A percentile compares a stretch with the other conserved stretches of the same genome.
Evolutionary conservation across 1,140 invertebrate genomes (phyloP).

Genomic region (Meloidogyne chitwoodi): DNA sequence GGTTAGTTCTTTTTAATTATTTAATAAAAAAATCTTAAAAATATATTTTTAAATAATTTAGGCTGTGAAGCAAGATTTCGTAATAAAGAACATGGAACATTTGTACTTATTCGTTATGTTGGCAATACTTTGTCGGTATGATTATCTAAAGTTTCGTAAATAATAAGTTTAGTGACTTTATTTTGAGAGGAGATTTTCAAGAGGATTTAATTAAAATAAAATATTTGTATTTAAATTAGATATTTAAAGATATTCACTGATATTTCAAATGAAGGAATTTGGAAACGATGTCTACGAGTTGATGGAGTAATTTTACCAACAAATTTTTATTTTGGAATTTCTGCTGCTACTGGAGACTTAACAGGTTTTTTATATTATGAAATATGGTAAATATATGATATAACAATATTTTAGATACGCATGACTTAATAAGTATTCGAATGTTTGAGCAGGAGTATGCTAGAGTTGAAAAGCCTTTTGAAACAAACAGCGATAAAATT

Average conservation of each 20-base stretch:
- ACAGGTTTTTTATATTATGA: constrained; percentile 64
- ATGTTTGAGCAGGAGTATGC: constrained; percentile 59
- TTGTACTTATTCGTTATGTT: constrained; percentile 83
- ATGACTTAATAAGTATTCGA: constrained; percentile 81
- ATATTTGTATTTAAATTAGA: too few relatives aligned
- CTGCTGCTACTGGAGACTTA: constrained; percentile 91
- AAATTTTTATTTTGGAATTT: constrained; percentile 87
- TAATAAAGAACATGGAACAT: constrained; percentile 85
- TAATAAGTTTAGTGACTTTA: too few relatives aligned
- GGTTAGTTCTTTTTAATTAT: constrained; percentile 11
- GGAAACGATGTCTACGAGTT: constrained; percentile 88
- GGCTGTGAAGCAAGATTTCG: constrained; percentile 75
- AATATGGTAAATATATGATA: too few relatives aligned
- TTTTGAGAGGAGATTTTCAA: too few relatives aligned
- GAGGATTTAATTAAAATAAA: too few relatives aligned
- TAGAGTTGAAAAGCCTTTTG: constrained; percentile 48
- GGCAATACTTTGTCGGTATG: constrained; percentile 77
- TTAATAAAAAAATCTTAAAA: neutral
- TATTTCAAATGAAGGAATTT: constrained; percentile 77
- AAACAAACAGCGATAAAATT: constrained; percentile 43
- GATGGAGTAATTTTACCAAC: constrained; percentile 84
- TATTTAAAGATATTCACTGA: constrained; percentile 54
- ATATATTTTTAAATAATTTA: neutral
- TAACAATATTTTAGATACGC: constrained; percentile 74
- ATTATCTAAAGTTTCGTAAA: constrained; percentile 11